A percentile compares a stretch with the other conserved stretches of the same genome.
phyloP scores from a whole-genome alignment of 2,888 invertebrate species.

The Drosophila differens region DNA sequence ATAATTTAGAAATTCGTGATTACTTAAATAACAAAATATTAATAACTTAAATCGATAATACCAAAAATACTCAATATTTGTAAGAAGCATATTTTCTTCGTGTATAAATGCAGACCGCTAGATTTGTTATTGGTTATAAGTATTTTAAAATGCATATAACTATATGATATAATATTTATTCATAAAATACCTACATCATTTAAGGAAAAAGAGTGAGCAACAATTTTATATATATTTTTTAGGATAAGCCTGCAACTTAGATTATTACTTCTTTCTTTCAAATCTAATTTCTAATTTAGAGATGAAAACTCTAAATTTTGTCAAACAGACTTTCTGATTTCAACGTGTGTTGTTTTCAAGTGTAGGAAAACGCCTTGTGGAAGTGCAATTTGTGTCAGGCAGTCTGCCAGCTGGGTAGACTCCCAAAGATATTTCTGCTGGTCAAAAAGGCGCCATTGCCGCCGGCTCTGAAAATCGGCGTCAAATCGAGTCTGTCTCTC shows the following conservation, averaged over 20 bases:
- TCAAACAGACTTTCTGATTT: not conserved
- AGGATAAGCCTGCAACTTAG: not conserved
- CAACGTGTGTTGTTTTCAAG: not conserved
- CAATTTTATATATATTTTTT: not conserved
- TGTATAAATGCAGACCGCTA: not conserved
- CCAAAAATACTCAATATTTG: not conserved
- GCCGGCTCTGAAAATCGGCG: constrained; percentile 61
- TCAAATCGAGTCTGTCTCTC: constrained; percentile 33
- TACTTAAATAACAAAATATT: not conserved
- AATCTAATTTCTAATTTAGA: not conserved
- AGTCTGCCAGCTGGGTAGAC: constrained; percentile 30
- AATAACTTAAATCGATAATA: not conserved
- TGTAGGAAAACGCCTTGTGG: constrained; percentile 3
- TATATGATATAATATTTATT: not conserved
- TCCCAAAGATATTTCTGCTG: constrained; percentile 21
- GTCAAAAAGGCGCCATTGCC: constrained; percentile 75
- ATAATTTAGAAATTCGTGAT: not conserved
- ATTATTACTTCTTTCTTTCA: not conserved
- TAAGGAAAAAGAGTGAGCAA: too few species aligned
- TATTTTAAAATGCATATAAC: not conserved
- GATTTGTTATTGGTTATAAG: not conserved
- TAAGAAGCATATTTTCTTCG: not conserved
- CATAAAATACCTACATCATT: too few species aligned
- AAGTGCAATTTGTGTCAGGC: constrained; percentile 29
- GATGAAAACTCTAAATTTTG: not conserved